Percentiles rank a stretch among this genome's conserved stretches.
These are phyloP conservation scores for Peribatodes rhomboidaria DNA, from an alignment of 2,888 invertebrate species.

Conservation along the genomic window DNA sequence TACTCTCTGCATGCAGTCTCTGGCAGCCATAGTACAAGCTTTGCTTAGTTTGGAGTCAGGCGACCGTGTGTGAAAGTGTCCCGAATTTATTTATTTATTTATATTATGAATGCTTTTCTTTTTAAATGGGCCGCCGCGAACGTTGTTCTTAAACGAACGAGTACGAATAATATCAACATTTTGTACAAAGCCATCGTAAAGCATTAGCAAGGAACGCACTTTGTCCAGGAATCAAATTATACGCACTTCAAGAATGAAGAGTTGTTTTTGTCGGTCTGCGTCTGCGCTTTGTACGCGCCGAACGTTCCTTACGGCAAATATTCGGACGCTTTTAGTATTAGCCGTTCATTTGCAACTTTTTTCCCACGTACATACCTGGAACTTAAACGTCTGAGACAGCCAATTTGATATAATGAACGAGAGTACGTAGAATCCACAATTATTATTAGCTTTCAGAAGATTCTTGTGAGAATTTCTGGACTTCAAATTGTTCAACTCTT, in stretches of 20 bases:
- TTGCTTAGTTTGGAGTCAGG: no score
- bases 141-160: not conserved
- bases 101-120: no score
- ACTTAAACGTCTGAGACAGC: conserved; percentile 47
- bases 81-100: no score
- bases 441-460: conserved; percentile 16
- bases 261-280: conserved; percentile 69
- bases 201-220: conserved; percentile 49
- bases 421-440: conserved; percentile 36
- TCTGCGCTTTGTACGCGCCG: conserved; percentile 72
- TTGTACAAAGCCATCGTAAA: conserved; percentile 1
- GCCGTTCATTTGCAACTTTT: conserved; percentile 67
- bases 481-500: conserved; percentile 10
- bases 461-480: not conserved
- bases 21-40: no score
- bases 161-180: not conserved
- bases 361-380: conserved; percentile 60
- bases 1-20: no score
- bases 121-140: no score
- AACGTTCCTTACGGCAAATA: conserved; percentile 71
- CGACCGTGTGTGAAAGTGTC: no score
- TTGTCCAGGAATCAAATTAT: conserved; percentile 68
- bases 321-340: conserved; percentile 64
- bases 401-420: conserved; percentile 28
- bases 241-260: conserved; percentile 67